Evolutionary conservation across 2,888 invertebrate species (phyloP).

Genomic region (Rhamphomyia laevipes): DNA sequence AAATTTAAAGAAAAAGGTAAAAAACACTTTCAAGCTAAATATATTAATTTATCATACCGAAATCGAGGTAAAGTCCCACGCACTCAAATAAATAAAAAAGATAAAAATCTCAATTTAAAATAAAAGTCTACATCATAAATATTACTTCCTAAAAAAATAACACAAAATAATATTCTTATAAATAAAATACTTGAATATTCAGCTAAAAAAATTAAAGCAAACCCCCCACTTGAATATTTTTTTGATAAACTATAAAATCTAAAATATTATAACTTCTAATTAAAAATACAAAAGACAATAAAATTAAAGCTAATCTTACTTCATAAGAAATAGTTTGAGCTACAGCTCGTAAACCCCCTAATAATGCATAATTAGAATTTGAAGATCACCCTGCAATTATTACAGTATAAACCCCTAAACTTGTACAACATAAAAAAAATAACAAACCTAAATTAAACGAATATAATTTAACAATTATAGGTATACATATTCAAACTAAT

Average conservation of each 20-base stretch:
- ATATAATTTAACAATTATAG: constrained; percentile 43
- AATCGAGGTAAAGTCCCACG: constrained; percentile 57
- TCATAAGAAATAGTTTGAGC: constrained; percentile 70
- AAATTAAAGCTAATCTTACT: constrained; percentile 54
- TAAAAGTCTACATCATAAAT: constrained; percentile 40
- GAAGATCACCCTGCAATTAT: constrained; percentile 56
- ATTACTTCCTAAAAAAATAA: constrained; percentile 48
- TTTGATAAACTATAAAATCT: constrained; percentile 41
- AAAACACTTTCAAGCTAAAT: constrained; percentile 53
- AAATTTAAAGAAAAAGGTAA: constrained; percentile 52
- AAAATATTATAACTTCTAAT: constrained; percentile 44
- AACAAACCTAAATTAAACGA: constrained; percentile 48
- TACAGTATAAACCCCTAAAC: constrained; percentile 51
- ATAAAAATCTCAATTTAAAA: constrained; percentile 44
- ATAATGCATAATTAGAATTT: constrained; percentile 60
- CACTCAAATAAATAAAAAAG: constrained; percentile 52
- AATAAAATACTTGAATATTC: constrained; percentile 59
- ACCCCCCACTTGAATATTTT: constrained; percentile 51
- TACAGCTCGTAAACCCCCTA: constrained; percentile 53
- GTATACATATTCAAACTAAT: constrained; percentile 46
- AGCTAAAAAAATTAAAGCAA: constrained; percentile 62
- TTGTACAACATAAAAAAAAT: constrained; percentile 53
- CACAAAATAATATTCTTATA: constrained; percentile 48
- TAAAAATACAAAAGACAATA: constrained; percentile 47
- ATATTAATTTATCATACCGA: constrained; percentile 65